Evolutionary conservation across 2,113 vertebrate genomes (phyloP), one percentile per base, ranked within the genome.

Genomic region (Apeltes quadracus): DNA sequence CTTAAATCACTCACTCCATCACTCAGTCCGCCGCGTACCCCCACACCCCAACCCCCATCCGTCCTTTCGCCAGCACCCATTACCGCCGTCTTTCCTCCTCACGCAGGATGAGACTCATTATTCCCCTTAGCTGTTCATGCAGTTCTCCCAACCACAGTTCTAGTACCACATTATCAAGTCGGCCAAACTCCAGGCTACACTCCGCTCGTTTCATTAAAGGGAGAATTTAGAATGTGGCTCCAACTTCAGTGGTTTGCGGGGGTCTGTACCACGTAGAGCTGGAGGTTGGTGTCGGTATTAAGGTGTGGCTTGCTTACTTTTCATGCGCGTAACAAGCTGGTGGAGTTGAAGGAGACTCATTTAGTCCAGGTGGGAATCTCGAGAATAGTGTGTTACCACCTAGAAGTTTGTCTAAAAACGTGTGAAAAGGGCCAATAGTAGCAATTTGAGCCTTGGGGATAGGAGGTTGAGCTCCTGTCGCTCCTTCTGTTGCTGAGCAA

Each of bases 151-250:
- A 34, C 48, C 65, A 25, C 71, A 65, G 56, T 50, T 66, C 29
- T 4, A 56, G 34, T 9, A 18, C 68, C 22, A n/a, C 50, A 61
- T 39, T 43, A 74, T 64, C 43, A 56, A 50, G 81, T 79, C 51
- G 61, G n/a, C 32, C 1, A 18, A 83, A 61, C 55, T 36, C 54
- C 2, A 38, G 58, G 43, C 53, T 12, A 11, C 76, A 69, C 79
- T 83, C 48, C 10, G 46, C 72, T 78, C 81, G 54, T 83, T 85
- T 85, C 53, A 84, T 89, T 80, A 81, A 71, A 84, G n/a, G 57
- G 64, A 62, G 67, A 72, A 83, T 82, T 82, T 86, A 38, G 50
- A 79, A 53, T 62, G 64, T 76, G 57, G 41, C 68, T 75, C 29
- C 73, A 72, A 69, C 67, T 70, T 51, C 55, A 82, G 61, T 67